phyloP scores from a whole-genome alignment of 2,888 invertebrate genomes.

The Pristionchus mayeri region DNA sequence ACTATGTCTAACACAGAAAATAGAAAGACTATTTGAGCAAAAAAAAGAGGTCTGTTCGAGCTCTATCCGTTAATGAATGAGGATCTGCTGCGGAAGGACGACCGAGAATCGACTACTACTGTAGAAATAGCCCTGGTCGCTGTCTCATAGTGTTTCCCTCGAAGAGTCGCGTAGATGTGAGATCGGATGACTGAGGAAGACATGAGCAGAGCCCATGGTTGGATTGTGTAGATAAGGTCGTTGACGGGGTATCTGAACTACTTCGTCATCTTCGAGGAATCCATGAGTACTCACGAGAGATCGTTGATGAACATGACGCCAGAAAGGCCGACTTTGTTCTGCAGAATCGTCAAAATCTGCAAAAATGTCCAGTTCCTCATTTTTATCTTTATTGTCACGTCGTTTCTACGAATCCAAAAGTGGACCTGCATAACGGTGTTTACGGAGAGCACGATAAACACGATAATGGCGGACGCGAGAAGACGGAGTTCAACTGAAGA shows the following conservation, averaged over 20 bases:
- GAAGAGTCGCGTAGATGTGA: constrained; percentile 19
- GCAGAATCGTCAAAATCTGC: constrained; percentile 33
- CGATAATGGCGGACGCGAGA: constrained; percentile 37
- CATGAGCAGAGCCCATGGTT: constrained; percentile 41
- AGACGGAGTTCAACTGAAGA: constrained; percentile 44
- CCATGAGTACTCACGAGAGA: constrained; percentile 19
- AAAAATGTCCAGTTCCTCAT: neutral
- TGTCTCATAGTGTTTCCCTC: constrained; percentile 24
- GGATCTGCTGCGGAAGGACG: constrained; percentile 3
- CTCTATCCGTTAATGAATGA: neutral
- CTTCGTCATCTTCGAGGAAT: neutral
- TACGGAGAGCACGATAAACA: constrained; percentile 44
- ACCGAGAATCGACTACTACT: neutral
- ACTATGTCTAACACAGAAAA: too few relatives aligned
- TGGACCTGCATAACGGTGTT: constrained; percentile 48
- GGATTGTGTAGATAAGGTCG: constrained; percentile 35
- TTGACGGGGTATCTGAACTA: constrained; percentile 39
- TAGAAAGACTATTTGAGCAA: too few relatives aligned
- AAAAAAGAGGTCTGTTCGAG: too few relatives aligned
- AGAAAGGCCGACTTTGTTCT: neutral
- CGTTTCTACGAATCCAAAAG: neutral
- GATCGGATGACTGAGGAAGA: constrained; percentile 45
- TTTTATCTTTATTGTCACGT: neutral
- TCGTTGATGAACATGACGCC: constrained; percentile 45
- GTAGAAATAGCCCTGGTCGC: neutral